These are phyloP conservation scores for Cecropterus lyciades DNA, from an alignment of 1,140 invertebrate genomes.

Conservation along the genomic window DNA sequence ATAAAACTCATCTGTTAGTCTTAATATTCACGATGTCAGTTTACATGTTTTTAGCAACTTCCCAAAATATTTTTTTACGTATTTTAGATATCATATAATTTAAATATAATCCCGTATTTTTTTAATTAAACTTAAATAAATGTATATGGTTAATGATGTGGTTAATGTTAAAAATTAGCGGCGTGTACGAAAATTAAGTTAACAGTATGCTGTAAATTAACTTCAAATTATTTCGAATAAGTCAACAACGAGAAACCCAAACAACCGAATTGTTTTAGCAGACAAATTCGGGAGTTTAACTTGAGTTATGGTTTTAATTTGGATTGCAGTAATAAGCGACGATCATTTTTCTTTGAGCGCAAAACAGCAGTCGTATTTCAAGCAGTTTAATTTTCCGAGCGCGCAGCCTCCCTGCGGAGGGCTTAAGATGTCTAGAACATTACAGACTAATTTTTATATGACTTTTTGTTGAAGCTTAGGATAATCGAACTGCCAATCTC, in stretches of 20 bases:
- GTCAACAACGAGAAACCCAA: conserved; percentile 22
- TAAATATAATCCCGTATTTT: no score
- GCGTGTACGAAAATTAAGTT: no score
- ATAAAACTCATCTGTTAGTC: no score
- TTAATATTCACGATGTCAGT: no score
- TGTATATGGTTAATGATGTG: no score
- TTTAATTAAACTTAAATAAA: no score
- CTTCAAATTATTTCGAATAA: conserved; percentile 1
- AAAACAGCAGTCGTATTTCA: conserved; percentile 63
- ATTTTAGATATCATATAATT: no score
- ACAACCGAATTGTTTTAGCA: conserved; percentile 10
- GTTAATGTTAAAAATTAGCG: no score
- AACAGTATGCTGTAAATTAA: neutral
- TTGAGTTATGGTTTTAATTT: conserved; percentile 49
- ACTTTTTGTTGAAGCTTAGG: conserved; percentile 69
- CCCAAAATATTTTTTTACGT: no score
- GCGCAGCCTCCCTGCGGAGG: conserved; percentile 62
- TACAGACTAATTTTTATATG: conserved; percentile 77
- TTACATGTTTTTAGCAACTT: no score
- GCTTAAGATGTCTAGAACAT: conserved; percentile 78
- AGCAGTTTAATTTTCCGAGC: conserved; percentile 70
- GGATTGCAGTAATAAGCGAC: conserved; percentile 51
- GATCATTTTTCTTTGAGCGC: conserved; percentile 66
- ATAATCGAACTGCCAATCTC: conserved; percentile 82
- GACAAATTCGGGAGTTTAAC: conserved; percentile 32